A percentile compares a stretch with the other conserved stretches of the same genome.
Evolutionary conservation across 2,888 invertebrate genomes (phyloP).

Genomic region (Entomobrya multifasciata): DNA sequence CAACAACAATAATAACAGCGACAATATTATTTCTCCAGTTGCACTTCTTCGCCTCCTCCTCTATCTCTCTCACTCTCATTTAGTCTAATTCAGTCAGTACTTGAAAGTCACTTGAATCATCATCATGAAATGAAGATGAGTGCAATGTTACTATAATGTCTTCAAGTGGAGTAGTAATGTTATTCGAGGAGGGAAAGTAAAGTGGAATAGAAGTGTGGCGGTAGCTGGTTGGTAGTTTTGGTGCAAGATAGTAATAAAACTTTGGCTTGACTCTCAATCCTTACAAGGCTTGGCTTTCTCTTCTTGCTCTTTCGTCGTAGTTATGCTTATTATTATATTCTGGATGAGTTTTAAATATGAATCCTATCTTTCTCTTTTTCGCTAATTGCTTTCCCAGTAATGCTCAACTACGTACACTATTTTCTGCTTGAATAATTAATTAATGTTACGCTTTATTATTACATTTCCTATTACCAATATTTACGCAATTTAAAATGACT

Average conservation of each 20-base stretch:
- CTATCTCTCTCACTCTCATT: no score
- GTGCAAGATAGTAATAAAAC: slow-evolving; percentile 20
- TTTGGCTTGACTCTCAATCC: not conserved
- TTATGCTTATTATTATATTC: not conserved
- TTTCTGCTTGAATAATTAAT: slow-evolving; percentile 44
- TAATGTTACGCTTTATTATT: slow-evolving; percentile 9
- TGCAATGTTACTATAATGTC: not conserved
- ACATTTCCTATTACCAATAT: slow-evolving; percentile 30
- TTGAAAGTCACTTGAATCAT: not conserved
- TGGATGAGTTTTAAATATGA: slow-evolving; percentile 31
- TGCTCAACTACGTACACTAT: not conserved
- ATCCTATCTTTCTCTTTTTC: not conserved
- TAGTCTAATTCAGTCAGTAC: not conserved
- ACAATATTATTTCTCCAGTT: slow-evolving; percentile 17
- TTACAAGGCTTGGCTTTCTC: no score
- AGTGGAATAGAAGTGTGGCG: not conserved
- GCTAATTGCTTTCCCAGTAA: no score
- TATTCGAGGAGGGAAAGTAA: slow-evolving; percentile 21
- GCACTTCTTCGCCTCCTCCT: not conserved
- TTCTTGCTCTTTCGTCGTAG: no score
- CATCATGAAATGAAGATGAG: not conserved
- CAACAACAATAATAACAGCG: slow-evolving; percentile 40
- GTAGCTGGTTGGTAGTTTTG: not conserved
- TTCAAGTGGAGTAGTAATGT: slow-evolving; percentile 3
- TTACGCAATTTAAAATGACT: not conserved